These are phyloP conservation scores for Toxotes chatareus DNA, from an alignment of 2,113 vertebrate genomes.

Conservation along the genomic window DNA sequence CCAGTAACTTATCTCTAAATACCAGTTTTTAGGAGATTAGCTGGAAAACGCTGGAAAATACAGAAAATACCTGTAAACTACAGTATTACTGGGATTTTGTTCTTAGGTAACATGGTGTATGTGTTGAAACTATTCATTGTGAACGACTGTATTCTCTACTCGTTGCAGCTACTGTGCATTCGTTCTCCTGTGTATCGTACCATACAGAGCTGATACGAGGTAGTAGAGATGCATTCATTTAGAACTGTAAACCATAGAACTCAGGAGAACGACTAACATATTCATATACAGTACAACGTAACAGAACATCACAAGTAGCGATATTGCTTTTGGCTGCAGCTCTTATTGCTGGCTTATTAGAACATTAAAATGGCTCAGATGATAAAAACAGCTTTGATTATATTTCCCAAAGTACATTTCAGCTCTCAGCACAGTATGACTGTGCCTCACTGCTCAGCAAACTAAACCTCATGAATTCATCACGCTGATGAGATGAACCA, in stretches of 20 bases:
- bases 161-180: conserved; percentile 35
- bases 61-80: neutral
- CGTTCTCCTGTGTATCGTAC: conserved; percentile 39
- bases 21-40: neutral
- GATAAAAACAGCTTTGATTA: conserved; percentile 36
- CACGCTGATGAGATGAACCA: neutral
- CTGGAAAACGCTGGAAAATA: neutral
- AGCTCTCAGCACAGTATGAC: neutral
- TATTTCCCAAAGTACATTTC: conserved; percentile 10
- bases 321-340: conserved; percentile 73
- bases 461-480: neutral
- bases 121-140: neutral
- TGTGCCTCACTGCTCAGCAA: neutral
- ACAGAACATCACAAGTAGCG: conserved; percentile 42
- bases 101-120: conserved; percentile 8
- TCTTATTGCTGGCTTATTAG: conserved; percentile 70
- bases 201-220: conserved; percentile 62
- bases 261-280: conserved; percentile 33
- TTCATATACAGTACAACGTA: conserved; percentile 55
- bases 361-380: conserved; percentile 67
- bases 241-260: conserved; percentile 66
- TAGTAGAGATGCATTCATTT: conserved; percentile 53
- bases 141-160: conserved; percentile 28
- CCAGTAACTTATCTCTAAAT: neutral
- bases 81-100: neutral